phyloP scores from a whole-genome alignment of 2,888 invertebrate species.

The Liodrosophila aerea region DNA sequence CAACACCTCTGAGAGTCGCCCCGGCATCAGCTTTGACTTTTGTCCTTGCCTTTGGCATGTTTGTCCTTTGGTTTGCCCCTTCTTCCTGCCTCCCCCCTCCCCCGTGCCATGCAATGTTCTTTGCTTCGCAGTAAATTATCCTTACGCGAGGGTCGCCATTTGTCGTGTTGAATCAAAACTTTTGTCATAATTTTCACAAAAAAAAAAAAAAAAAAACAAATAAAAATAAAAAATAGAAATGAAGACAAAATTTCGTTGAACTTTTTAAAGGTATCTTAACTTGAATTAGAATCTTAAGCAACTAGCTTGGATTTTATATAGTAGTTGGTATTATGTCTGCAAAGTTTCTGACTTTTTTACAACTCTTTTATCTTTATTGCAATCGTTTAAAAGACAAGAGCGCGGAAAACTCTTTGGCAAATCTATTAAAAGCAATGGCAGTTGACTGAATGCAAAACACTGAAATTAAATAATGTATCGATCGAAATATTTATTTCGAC shows the following conservation, averaged over 20 bases:
- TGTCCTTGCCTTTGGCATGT: slow-evolving; percentile 72
- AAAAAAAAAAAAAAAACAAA: too few relatives aligned
- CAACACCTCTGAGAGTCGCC: slow-evolving; percentile 64
- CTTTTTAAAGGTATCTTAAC: slow-evolving; percentile 18
- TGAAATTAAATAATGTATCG: too few relatives aligned
- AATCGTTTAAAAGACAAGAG: not conserved
- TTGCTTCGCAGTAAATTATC: slow-evolving; percentile 47
- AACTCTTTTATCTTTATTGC: slow-evolving; percentile 13
- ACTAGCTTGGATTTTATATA: slow-evolving; percentile 5
- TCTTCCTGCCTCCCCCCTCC: not conserved
- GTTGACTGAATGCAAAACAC: too few relatives aligned
- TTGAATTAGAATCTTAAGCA: slow-evolving; percentile 16
- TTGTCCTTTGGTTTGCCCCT: slow-evolving; percentile 53
- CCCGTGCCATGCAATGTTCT: too few relatives aligned
- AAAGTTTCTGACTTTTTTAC: slow-evolving; percentile 9
- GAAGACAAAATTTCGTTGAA: slow-evolving; percentile 5
- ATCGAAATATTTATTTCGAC: too few relatives aligned
- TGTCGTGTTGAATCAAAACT: slow-evolving; percentile 21
- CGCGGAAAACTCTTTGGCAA: not conserved
- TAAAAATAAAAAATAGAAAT: not conserved
- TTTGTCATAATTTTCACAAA: slow-evolving; percentile 18
- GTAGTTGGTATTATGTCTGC: slow-evolving; percentile 7
- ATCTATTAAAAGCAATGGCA: not conserved
- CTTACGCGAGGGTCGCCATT: slow-evolving; percentile 32
- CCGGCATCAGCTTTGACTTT: slow-evolving; percentile 52